Base-by-base conservation (phyloP, 1,140 invertebrate species). In the Eciton burchellii region DNA sequence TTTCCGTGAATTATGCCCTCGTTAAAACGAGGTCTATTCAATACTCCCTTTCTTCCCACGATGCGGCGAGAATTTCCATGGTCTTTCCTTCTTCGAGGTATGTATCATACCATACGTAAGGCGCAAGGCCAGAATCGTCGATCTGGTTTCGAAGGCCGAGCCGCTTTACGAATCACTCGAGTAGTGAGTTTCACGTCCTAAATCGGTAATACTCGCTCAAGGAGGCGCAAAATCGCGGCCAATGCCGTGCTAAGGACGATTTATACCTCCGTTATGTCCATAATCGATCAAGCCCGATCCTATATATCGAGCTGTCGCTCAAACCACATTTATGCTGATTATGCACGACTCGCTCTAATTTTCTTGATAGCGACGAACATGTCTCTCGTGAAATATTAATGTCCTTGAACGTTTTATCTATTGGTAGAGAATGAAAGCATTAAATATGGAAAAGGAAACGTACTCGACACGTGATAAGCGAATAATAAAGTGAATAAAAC, bases 171-270 rank as follows among this genome's bases (percentile, higher is more conserved):
- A 45, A n/a, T 29, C 9, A 68, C 16, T 68, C 35, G 65, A 35
- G 68, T 68, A 68, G 82, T 35, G 79, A 54, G 62, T 71, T 60
- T 45, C 57, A 72, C 70, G 72, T 63, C 89, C 82, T 81, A 88
- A 88, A 88, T 86, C 83, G 85, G 84, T 59, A 56, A 81, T 87
- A 74, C 70, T 26, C 74, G 54, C 29, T 60, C 73, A 54, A 49
- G 59, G 56, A 74, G 66, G 76, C 59, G 88, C 82, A 73, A 90
- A 88, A 91, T 91, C 62, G 83, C 90, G 90, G 90, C 89, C 91
- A 92, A 89, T 92, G 90, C 82, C 81, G 77, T 59, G 54, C 29
- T 87, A 63, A 77, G 49, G 49, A 71, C 77, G 68, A 73, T 72
- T 72, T 73, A 62, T 57, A n/a, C 16, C 52, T 65, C 49, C 63